Evolutionary conservation across 2,797 vertebrate species (phyloP), one percentile per base, ranked within the genome.

Genomic region (Toxotes lorentzi): DNA sequence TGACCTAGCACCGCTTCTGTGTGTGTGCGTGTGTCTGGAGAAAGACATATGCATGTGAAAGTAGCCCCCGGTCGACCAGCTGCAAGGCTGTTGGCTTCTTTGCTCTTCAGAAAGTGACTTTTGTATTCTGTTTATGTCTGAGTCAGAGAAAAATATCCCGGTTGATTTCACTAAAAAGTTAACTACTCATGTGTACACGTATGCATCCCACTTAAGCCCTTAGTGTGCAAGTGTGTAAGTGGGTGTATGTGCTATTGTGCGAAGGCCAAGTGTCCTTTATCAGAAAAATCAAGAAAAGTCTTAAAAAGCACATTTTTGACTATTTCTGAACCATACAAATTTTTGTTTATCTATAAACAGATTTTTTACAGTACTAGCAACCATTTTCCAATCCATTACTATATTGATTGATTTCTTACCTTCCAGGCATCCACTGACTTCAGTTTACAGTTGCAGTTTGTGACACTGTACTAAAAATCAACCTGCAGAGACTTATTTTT

Each of bases 1-100:
- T 84, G 82, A 87, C 88, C 76, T 30, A 23, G 64, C 76, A 77
- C 32, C 62, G 71, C 56, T 34, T 17, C 10, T 34, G 7, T 69
- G 69, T 30, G 21, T 41, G 63, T 32, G 21, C 56, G 34, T 59
- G 47, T 78, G 70, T 78, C 23, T 45, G 68, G 17, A 76, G 35
- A 69, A 63, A 74, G 51, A 64, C 58, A 45, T 47, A 61, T 24
- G 32, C 69, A 84, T 23, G 54, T 73, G 63, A 75, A 63, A 82
- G 74, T 19, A 48, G 84, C 62, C 71, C 43, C 23, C 2, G 11
- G 76, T 56, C 62, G 70, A 4, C 61, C 76, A 78, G 64, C 64
- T 76, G 73, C 73, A 69, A 27, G 30, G 17, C 40, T 58, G 40
- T 43, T 67, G 67, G 16, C 51, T 35, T 57, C 16, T 64, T 65